A percentile compares a stretch with the other conserved stretches of the same genome.
phyloP scores from a whole-genome alignment of 2,888 invertebrate species.

The Nudaria mundana region DNA sequence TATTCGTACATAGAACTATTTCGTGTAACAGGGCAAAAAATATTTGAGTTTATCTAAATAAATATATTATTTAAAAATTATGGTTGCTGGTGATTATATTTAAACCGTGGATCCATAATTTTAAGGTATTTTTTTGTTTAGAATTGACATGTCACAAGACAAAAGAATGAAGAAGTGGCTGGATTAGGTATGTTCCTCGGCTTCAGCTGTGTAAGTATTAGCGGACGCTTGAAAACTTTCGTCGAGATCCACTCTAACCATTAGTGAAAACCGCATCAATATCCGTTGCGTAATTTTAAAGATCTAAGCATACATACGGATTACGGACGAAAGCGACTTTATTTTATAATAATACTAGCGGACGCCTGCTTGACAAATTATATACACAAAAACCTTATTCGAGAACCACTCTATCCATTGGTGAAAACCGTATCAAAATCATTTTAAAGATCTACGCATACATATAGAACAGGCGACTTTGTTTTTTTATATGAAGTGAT shows the following conservation, averaged over 20 bases:
- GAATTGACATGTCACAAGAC: conserved; percentile 33
- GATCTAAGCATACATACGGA: too few relatives aligned
- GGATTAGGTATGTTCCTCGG: conserved; percentile 52
- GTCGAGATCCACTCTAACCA: conserved; percentile 35
- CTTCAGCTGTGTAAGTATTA: conserved; percentile 40
- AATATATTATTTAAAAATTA: conserved; percentile 51
- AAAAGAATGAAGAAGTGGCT: conserved; percentile 47
- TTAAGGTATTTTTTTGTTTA: conserved; percentile 39
- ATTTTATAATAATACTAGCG: too few relatives aligned
- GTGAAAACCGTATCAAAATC: too few relatives aligned
- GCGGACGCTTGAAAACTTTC: conserved; percentile 18
- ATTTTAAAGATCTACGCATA: too few relatives aligned
- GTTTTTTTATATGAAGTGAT: too few relatives aligned
- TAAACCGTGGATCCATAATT: conserved; percentile 23
- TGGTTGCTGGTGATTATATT: conserved; percentile 27
- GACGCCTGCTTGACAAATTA: too few relatives aligned
- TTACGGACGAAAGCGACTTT: too few relatives aligned
- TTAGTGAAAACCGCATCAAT: too few relatives aligned
- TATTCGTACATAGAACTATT: conserved; percentile 37
- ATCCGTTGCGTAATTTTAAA: too few relatives aligned
- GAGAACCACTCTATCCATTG: too few relatives aligned
- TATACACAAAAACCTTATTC: too few relatives aligned
- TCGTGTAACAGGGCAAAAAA: conserved; percentile 25
- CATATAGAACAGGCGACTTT: too few relatives aligned
- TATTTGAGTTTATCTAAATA: conserved; percentile 53